A percentile compares a stretch with the other conserved stretches of the same genome.
These are phyloP conservation scores for Bothrops jararaca DNA, from an alignment of 2,113 vertebrate genomes.

Conservation along the genomic window DNA sequence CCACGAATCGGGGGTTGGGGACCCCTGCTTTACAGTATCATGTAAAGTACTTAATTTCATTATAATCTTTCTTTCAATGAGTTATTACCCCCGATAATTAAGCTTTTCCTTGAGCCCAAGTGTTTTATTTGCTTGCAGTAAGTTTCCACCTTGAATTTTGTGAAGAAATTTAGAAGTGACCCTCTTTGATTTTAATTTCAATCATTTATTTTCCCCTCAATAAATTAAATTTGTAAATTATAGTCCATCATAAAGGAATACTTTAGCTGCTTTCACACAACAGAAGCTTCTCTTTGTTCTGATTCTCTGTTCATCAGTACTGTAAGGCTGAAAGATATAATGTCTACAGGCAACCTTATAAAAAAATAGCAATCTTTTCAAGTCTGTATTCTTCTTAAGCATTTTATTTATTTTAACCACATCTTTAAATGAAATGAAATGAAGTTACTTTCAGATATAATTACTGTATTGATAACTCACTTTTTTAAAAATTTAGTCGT, in stretches of 20 bases:
- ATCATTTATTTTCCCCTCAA: slow-evolving; percentile 25
- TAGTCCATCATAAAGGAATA: slow-evolving; percentile 38
- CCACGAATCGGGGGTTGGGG: too few species aligned
- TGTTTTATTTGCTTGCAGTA: slow-evolving; percentile 48
- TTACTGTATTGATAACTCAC: not conserved
- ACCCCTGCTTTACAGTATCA: not conserved
- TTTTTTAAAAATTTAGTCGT: slow-evolving; percentile 44
- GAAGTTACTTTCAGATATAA: slow-evolving; percentile 14
- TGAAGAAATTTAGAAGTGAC: slow-evolving; percentile 37
- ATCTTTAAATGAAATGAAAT: slow-evolving; percentile 6
- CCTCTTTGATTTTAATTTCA: slow-evolving; percentile 37
- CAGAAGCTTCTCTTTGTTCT: not conserved
- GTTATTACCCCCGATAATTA: not conserved
- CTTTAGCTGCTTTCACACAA: not conserved
- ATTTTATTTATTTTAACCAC: not conserved
- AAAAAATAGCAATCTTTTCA: not conserved
- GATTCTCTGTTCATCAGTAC: not conserved
- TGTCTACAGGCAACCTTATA: not conserved
- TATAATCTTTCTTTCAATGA: slow-evolving; percentile 46
- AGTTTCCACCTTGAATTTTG: slow-evolving; percentile 16
- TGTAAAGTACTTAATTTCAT: slow-evolving; percentile 54
- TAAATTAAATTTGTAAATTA: slow-evolving; percentile 41
- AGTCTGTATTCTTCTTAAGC: not conserved
- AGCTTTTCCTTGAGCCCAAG: not conserved
- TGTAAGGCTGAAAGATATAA: not conserved